Conservation (phyloP, 2,113 vertebrate genomes). For the Urocitellus parryii region DNA sequence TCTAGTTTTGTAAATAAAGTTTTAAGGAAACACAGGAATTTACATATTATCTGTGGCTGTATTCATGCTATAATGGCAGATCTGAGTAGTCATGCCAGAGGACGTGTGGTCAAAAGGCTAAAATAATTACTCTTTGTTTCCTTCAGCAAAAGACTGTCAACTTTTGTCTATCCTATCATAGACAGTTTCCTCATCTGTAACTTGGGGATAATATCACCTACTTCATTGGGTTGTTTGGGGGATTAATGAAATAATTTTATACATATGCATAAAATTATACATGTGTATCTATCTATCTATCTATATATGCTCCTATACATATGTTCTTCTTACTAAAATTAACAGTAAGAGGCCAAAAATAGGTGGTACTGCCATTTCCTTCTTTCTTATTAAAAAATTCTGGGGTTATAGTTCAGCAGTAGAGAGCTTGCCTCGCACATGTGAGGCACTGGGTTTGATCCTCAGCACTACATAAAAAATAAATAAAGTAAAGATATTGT, state of each 20-base stretch:
- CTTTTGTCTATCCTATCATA: background rate
- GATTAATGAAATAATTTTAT: background rate
- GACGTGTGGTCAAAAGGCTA: background rate
- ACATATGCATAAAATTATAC: too few species aligned
- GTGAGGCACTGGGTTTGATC: too few species aligned
- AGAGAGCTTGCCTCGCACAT: too few species aligned
- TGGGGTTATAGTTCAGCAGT: too few species aligned
- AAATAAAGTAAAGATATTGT: too few species aligned
- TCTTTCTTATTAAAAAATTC: background rate
- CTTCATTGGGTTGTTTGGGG: background rate
- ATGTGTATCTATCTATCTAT: background rate
- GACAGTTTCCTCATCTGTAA: background rate
- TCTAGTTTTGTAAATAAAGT: background rate
- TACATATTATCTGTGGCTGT: background rate
- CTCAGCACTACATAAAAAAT: too few species aligned
- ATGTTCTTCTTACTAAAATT: background rate
- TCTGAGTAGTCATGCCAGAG: background rate
- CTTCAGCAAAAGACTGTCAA: background rate
- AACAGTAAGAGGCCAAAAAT: background rate
- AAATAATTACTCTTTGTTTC: background rate
- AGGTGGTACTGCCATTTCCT: background rate
- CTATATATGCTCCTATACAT: background rate
- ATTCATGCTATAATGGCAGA: background rate
- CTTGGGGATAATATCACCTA: background rate
- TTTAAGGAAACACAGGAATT: background rate